A percentile compares a stretch with the other conserved stretches of the same genome.
Conservation (phyloP, 2,888 invertebrate species). For the Hypselothyrea guttata region DNA sequence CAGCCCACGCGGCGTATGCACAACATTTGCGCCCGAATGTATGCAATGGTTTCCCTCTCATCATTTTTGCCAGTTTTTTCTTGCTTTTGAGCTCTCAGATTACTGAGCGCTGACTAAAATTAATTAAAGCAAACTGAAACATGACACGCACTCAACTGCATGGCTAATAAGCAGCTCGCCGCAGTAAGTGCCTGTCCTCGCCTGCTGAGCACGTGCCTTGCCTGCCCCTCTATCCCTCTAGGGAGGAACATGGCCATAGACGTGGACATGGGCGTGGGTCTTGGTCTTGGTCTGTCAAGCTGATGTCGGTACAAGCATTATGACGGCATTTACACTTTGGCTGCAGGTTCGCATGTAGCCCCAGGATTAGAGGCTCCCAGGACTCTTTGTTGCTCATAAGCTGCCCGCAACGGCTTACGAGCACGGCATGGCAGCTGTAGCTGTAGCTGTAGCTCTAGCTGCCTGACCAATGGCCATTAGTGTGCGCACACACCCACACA, state of each 20-base stretch:
- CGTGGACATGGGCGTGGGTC: neutral
- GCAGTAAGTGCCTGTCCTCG: conserved; percentile 30
- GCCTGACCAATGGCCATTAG: conserved; percentile 29
- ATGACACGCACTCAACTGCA: conserved; percentile 65
- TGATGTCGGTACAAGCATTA: conserved; percentile 71
- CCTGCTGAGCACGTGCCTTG: conserved; percentile 41
- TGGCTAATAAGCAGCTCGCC: conserved; percentile 44
- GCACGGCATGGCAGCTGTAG: conserved; percentile 7
- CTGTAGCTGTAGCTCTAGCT: conserved; percentile 14
- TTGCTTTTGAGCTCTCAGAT: conserved; percentile 33
- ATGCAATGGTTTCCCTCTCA: conserved; percentile 21
- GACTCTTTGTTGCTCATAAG: conserved; percentile 40
- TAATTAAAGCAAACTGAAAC: conserved; percentile 72
- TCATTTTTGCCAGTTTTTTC: conserved; percentile 4
- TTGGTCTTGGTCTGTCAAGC: conserved; percentile 44
- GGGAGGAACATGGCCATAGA: conserved; percentile 7
- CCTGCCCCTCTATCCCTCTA: conserved; percentile 18
- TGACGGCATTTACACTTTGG: conserved; percentile 70
- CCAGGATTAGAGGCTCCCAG: conserved; percentile 42
- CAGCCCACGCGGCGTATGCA: conserved; percentile 30
- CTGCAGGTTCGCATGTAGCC: conserved; percentile 8
- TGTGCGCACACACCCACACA: conserved; percentile 5
- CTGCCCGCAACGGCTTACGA: conserved; percentile 42
- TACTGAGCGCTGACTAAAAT: conserved; percentile 51
- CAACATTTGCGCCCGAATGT: conserved; percentile 21